phyloP scores from a whole-genome alignment of 2,113 vertebrate species.

The Orientallactaga bullata region DNA sequence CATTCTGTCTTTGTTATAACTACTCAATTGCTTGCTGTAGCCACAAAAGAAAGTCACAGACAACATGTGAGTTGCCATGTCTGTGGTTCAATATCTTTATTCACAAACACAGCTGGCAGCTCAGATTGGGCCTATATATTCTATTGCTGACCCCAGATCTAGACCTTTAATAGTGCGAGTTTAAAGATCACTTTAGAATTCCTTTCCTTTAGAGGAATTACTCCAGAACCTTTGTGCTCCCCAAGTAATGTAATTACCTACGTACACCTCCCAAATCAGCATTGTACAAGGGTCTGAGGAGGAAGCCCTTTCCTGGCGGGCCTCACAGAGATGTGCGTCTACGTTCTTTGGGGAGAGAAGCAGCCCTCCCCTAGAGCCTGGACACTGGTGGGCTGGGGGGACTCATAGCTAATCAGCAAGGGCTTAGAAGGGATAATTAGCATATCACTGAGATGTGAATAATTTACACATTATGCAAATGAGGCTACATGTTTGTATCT shows the following conservation, averaged over 20 bases:
- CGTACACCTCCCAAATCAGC: no score
- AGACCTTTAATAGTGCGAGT: neutral
- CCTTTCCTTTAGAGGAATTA: neutral
- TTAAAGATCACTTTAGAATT: neutral
- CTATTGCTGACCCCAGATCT: neutral
- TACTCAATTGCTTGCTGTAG: neutral
- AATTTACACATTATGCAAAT: neutral
- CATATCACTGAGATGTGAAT: neutral
- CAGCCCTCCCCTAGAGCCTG: neutral
- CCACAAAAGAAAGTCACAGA: neutral
- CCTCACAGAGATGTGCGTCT: neutral
- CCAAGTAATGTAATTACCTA: neutral
- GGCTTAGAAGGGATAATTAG: neutral
- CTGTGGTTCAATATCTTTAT: neutral
- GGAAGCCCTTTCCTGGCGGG: neutral
- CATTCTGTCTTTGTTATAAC: neutral
- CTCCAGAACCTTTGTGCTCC: neutral
- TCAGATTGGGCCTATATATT: neutral
- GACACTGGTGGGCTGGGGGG: no score
- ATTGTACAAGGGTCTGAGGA: neutral
- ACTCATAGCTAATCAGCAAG: neutral
- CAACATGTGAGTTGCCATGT: rapidly evolving
- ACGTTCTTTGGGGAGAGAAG: neutral
- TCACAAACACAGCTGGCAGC: neutral
- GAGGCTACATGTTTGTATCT: neutral